Evolutionary conservation across 2,113 vertebrate species (phyloP).

Genomic region (Puntigrus tetrazona): DNA sequence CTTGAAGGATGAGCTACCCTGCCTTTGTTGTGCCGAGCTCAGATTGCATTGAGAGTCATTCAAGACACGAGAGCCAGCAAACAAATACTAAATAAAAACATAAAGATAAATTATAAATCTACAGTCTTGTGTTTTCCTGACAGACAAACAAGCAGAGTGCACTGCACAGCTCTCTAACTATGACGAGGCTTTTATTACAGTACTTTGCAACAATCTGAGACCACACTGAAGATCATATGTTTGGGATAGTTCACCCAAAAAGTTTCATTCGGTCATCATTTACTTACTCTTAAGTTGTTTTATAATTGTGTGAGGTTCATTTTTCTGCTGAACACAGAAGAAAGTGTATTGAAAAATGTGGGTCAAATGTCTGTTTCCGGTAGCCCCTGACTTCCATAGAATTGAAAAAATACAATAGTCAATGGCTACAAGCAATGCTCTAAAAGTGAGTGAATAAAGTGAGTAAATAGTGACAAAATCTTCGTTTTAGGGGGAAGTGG

Average conservation of each 20-base stretch:
- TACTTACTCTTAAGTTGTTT: too few species aligned
- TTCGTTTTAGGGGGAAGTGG: too few species aligned
- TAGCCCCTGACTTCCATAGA: too few species aligned
- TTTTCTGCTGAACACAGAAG: too few species aligned
- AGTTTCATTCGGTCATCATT: neutral
- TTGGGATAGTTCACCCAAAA: neutral
- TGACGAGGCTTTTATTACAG: conserved; percentile 27
- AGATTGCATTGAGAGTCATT: conserved; percentile 59
- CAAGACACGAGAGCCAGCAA: conserved; percentile 49
- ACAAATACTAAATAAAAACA: conserved; percentile 61
- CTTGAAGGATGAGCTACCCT: conserved; percentile 52
- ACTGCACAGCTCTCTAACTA: conserved; percentile 37
- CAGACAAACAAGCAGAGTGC: conserved; percentile 21
- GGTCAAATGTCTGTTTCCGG: too few species aligned
- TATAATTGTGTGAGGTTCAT: too few species aligned
- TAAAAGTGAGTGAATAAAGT: too few species aligned
- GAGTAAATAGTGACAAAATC: too few species aligned
- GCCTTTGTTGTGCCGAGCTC: conserved; percentile 56
- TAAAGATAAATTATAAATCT: conserved; percentile 70
- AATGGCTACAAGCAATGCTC: too few species aligned
- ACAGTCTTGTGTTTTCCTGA: conserved; percentile 53
- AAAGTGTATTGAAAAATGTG: too few species aligned
- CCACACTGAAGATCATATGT: neutral
- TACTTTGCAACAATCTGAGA: neutral
- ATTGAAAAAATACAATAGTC: too few species aligned